Conservation (phyloP, 2,797 vertebrate species). For the Xiphorhynchus erythropygius region DNA sequence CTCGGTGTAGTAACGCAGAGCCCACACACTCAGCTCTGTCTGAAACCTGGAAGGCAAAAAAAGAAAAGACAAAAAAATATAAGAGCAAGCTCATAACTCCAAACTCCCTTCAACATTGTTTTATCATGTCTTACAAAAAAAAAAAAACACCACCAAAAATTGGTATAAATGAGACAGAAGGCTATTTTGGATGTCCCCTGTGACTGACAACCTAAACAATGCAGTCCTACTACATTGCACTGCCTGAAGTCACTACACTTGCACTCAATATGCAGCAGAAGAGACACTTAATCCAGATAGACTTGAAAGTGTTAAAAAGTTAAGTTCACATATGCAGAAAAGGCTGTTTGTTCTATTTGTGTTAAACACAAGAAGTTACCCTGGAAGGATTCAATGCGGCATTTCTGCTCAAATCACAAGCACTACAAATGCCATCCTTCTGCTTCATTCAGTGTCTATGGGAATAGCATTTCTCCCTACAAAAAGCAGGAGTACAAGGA, state of each 20-base stretch:
- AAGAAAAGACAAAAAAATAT: background rate
- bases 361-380: background rate
- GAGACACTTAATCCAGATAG: background rate
- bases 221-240: background rate
- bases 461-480: background rate
- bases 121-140: background rate
- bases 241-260: background rate
- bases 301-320: background rate
- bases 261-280: background rate
- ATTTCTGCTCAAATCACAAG: background rate
- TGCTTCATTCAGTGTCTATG: background rate
- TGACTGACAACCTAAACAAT: background rate
- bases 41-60: constrained; percentile 73
- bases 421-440: background rate
- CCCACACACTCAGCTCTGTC: constrained; percentile 85
- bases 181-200: background rate
- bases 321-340: background rate
- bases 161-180: background rate
- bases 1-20: constrained; percentile 89
- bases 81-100: background rate
- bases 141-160: background rate
- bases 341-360: background rate
- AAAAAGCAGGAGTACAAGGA: background rate
- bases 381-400: background rate
- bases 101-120: background rate